Evolutionary conservation across 2,888 invertebrate genomes (phyloP).

Genomic region (Cremastobaeus sp.): DNA sequence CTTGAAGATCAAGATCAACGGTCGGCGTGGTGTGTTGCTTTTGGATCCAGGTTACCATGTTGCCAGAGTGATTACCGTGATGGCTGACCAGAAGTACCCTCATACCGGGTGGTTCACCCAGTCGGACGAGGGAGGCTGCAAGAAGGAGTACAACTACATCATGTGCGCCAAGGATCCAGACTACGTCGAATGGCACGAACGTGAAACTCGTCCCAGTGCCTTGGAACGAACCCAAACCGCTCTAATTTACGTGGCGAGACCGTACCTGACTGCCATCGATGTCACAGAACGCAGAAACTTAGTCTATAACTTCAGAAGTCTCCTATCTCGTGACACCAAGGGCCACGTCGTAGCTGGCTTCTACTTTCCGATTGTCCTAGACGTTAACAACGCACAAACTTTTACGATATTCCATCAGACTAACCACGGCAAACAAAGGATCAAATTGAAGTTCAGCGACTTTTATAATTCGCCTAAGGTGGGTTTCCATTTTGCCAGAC

Average conservation of each 20-base stretch:
- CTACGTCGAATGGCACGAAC: conserved; percentile 92
- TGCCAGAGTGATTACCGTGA: conserved; percentile 90
- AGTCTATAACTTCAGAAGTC: conserved; percentile 90
- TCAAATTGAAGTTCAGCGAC: conserved; percentile 86
- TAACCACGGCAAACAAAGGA: conserved; percentile 82
- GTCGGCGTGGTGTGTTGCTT: conserved; percentile 87
- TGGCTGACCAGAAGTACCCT: conserved; percentile 90
- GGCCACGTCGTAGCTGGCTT: conserved; percentile 90
- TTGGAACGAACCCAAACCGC: conserved; percentile 82
- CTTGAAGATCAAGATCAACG: conserved; percentile 87
- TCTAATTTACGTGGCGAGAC: conserved; percentile 88
- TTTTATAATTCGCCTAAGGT: conserved; percentile 83
- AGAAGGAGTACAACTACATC: conserved; percentile 91
- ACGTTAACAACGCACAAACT: conserved; percentile 70
- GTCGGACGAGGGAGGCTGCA: conserved; percentile 86
- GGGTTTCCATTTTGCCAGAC: too few relatives aligned
- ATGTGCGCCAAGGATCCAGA: conserved; percentile 84
- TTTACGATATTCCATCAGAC: conserved; percentile 90
- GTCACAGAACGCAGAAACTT: conserved; percentile 94
- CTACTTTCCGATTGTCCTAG: conserved; percentile 87
- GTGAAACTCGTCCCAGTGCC: conserved; percentile 83
- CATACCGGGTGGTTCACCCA: conserved; percentile 94
- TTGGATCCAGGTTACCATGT: conserved; percentile 96
- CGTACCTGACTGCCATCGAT: conserved; percentile 89
- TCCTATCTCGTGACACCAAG: conserved; percentile 89